Conservation (phyloP, 1,140 invertebrate species). For the Chrysomallon squamiferum region DNA sequence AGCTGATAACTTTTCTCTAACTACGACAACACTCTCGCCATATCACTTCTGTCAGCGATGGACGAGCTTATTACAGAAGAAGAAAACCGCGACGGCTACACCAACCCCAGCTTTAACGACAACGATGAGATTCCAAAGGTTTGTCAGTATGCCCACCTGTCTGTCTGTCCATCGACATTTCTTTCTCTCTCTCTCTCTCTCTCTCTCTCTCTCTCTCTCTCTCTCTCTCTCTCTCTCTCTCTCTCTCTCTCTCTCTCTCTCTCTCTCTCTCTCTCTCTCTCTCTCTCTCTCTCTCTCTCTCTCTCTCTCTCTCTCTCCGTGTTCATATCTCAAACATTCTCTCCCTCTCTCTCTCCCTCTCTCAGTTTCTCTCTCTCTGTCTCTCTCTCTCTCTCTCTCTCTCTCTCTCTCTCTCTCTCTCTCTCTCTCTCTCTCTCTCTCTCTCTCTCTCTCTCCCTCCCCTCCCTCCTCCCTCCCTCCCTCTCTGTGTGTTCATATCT, state of each 20-base stretch:
- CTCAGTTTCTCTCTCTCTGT: no score
- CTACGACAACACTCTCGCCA: neutral
- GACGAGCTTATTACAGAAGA: neutral
- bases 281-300: no score
- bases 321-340: neutral
- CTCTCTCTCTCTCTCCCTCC: neutral
- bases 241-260: neutral
- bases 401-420: neutral
- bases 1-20: neutral
- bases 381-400: neutral
- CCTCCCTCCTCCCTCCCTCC: no score
- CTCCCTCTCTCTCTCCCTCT: slow-evolving; percentile 6
- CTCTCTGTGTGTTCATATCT: neutral
- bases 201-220: neutral
- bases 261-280: no score
- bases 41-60: neutral
- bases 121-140: no score
- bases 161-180: no score
- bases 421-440: neutral
- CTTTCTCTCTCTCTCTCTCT: neutral
- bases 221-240: neutral
- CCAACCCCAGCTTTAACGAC: no score
- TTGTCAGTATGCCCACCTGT: neutral
- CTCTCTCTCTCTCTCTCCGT: no score
- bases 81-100: no score